Conservation (phyloP, 2,888 invertebrate genomes). For the Temnothorax rugatulus region DNA sequence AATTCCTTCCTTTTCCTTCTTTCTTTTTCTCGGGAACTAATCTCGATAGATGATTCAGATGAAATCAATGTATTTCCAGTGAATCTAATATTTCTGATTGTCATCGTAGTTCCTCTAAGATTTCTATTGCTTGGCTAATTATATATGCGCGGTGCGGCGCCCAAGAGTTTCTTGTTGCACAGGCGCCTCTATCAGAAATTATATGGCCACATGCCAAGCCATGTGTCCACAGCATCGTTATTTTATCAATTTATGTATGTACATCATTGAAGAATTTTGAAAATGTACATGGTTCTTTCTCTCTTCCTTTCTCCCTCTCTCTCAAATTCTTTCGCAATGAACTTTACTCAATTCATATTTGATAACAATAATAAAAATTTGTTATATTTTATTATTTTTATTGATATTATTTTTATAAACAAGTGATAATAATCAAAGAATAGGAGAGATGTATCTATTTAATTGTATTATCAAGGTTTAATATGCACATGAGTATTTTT, state of each 20-base stretch:
- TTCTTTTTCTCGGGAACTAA: conserved; percentile 6
- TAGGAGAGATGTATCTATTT: too few species aligned
- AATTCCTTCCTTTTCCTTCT: neutral
- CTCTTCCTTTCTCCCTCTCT: neutral
- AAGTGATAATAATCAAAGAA: too few species aligned
- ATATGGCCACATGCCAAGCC: neutral
- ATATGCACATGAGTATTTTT: neutral
- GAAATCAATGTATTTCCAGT: conserved; percentile 19
- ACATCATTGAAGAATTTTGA: neutral
- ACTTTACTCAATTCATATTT: too few species aligned
- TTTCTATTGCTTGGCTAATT: conserved; percentile 24
- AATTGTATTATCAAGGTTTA: too few species aligned
- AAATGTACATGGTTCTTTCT: neutral
- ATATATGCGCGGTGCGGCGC: neutral
- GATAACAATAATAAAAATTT: too few species aligned
- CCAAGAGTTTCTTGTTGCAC: neutral
- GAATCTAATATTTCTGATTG: conserved; percentile 29
- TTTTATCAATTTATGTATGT: conserved; percentile 1
- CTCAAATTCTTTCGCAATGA: too few species aligned
- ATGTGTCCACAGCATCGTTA: neutral
- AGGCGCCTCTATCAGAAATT: conserved; percentile 13
- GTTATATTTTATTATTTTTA: too few species aligned
- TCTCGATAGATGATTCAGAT: conserved; percentile 20
- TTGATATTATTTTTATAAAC: too few species aligned
- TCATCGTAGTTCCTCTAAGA: conserved; percentile 16